Base-by-base conservation (phyloP, 2,888 invertebrate genomes). In the Amiota communis region DNA sequence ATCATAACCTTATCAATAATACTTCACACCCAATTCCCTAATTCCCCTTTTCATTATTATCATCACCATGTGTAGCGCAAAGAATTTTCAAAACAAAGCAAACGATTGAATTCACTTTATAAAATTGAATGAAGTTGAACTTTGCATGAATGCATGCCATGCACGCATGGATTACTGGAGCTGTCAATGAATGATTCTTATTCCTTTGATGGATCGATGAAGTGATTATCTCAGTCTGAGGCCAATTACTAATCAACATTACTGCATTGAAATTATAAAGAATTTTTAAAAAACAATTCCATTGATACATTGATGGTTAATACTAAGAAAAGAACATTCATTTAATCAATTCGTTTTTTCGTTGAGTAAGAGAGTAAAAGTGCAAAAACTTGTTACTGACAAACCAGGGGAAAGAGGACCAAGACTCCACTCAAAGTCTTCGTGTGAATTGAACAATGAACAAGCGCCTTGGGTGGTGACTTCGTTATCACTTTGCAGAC, bases 281-380 rank as follows among this genome's bases (percentile, higher is more conserved):
- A 36, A 36, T 36, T 36, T 36, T 36, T 36, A 36, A 2, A 36
- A 2, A 36, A 36, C 36, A 36, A 36, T 4, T 36, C 36, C 36
- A 36, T 36, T 36, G 36, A 36, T 36, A 36, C 36, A 23, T 23
- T 23, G 23, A 23, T 23, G 36, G 8, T 36, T 36, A 36, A 36
- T 36, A 36, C 53, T 53, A 15, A 11, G 59, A n/a, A 20, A 20
- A 59, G 0, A 20, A 20, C 20, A 59, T 59, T 36, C 36, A 6
- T 59, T 20, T 59, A 59, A 59, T 17, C 59, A 59, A 59, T 59
- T 13, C 13, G 10, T 59, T 59, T 59, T 11, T 59, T 20, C 59
- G 8, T 17, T 59, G 11, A 15, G 1, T 57, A 15, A 15, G 15
- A 10, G 57, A 36, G 57, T 17, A 17, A 57, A 57, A 57, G 57